Evolutionary conservation across 2,888 invertebrate species (phyloP).

Genomic region (Artemia sinica): DNA sequence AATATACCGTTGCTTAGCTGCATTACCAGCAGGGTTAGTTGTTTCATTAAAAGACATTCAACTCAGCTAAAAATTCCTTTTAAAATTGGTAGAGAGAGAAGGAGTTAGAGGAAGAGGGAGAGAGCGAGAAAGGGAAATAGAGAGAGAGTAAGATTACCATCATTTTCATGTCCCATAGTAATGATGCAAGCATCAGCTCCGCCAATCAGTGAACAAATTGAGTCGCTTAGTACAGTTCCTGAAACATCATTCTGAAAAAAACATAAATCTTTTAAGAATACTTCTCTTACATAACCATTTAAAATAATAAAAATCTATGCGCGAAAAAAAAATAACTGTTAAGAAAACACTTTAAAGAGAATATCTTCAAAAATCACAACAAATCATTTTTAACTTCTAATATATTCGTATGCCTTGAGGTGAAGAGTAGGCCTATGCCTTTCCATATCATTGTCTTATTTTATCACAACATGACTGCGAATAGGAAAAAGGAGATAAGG

Average conservation of each 20-base stretch:
- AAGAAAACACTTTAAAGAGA: neutral
- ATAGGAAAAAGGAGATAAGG: no score
- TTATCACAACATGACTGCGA: no score
- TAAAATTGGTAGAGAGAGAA: no score
- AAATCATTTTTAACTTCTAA: neutral
- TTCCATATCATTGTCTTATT: no score
- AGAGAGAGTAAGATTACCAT: neutral
- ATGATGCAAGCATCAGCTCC: conserved; percentile 82
- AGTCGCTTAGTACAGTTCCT: conserved; percentile 74
- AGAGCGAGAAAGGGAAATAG: no score
- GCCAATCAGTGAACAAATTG: conserved; percentile 83
- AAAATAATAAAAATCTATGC: neutral
- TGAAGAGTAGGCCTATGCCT: no score
- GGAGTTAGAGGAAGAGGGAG: no score
- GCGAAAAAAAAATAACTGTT: neutral
- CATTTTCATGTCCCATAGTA: conserved; percentile 68
- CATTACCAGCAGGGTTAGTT: no score
- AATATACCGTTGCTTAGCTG: no score
- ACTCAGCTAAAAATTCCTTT: no score
- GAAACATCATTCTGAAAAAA: conserved; percentile 72
- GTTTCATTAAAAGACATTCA: no score
- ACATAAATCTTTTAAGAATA: conserved; percentile 23
- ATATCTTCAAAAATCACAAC: neutral
- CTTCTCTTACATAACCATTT: neutral
- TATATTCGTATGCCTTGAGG: neutral